These are phyloP conservation scores for Tetraodon nigroviridis DNA, from an alignment of 2,113 vertebrate species.

Conservation along the genomic window DNA sequence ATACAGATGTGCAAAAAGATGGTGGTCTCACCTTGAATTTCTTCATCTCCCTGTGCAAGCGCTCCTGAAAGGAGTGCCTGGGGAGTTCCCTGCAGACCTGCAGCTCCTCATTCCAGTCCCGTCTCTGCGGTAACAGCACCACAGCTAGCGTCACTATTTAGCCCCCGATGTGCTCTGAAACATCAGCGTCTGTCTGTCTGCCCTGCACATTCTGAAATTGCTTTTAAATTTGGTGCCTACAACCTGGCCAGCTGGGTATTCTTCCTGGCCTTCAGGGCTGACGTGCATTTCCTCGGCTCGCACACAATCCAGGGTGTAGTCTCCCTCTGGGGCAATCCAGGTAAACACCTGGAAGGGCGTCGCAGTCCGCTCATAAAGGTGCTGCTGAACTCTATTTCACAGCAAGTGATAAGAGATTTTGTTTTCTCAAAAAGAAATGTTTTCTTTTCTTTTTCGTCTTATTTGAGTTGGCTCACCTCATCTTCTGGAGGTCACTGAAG, in stretches of 20 bases:
- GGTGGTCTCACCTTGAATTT: slow-evolving; percentile 84
- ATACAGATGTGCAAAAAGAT: not conserved
- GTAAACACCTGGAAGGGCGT: slow-evolving; percentile 92
- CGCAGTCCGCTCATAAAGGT: slow-evolving; percentile 90
- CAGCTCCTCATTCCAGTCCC: slow-evolving; percentile 95
- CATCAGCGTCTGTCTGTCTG: not conserved
- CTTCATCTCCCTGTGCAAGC: slow-evolving; percentile 84
- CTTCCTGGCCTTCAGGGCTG: slow-evolving; percentile 85
- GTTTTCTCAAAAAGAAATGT: not conserved
- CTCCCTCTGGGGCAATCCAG: slow-evolving; percentile 86
- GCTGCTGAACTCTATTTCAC: slow-evolving; percentile 80
- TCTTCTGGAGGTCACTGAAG: slow-evolving; percentile 87
- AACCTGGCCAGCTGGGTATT: slow-evolving; percentile 92
- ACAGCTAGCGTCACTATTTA: not conserved
- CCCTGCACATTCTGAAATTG: not conserved
- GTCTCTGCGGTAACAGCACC: slow-evolving; percentile 71
- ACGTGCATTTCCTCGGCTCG: slow-evolving; percentile 86
- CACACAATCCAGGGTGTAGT: slow-evolving; percentile 88
- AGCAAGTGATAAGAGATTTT: slow-evolving; percentile 1
- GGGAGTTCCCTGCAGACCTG: slow-evolving; percentile 87
- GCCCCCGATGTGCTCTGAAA: not conserved
- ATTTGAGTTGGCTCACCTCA: slow-evolving; percentile 74
- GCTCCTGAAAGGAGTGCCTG: slow-evolving; percentile 82
- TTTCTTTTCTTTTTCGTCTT: not conserved
- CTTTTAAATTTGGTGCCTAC: not conserved